Percentiles rank a stretch among this genome's conserved stretches.
Conservation (phyloP, 2,888 invertebrate species). For the Hetaerina titia region DNA sequence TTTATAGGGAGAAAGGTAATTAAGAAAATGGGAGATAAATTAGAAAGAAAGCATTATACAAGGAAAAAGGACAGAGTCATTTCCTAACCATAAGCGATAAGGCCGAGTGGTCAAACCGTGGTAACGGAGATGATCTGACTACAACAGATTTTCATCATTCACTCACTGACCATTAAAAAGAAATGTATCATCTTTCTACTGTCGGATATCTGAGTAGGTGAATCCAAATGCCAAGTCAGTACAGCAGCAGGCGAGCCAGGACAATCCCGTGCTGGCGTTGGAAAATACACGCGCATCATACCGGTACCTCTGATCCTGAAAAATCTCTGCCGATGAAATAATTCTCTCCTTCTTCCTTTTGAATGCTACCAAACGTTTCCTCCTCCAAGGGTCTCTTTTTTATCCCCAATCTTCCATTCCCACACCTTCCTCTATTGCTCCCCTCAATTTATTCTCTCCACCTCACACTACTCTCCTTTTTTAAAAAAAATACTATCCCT, state of each 20-base stretch:
- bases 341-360: neutral
- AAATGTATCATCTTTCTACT: no score
- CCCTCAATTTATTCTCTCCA: slow-evolving; percentile 18
- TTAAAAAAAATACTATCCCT: neutral
- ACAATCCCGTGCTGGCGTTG: neutral
- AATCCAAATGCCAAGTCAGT: no score
- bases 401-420: slow-evolving; percentile 18
- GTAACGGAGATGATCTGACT: no score
- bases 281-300: neutral
- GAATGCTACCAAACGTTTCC: neutral
- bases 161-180: no score
- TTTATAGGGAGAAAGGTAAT: no score
- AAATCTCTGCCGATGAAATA: slow-evolving; percentile 19
- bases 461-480: neutral
- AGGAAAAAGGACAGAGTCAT: no score
- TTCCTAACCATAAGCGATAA: no score
- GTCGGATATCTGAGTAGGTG: no score
- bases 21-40: no score
- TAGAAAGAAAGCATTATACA: no score
- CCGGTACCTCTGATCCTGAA: neutral
- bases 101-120: no score
- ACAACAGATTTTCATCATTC: no score
- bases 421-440: neutral
- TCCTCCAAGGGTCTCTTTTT: neutral
- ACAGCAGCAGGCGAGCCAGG: neutral